Base-by-base conservation (phyloP, 2,888 invertebrate genomes). In the Pachliopta kotzebuea region DNA sequence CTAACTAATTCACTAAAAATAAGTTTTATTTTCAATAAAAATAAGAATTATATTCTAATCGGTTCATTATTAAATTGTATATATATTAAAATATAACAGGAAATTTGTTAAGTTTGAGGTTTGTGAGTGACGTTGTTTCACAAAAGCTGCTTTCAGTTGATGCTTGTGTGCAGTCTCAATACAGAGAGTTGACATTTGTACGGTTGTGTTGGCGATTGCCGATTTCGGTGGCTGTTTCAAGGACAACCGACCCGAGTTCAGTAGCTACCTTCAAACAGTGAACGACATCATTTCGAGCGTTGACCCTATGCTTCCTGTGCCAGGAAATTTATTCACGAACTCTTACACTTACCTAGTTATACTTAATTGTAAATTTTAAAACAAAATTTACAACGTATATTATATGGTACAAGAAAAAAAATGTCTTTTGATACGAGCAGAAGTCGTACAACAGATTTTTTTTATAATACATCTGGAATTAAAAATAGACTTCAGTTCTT, bases 241-340 rank as follows among this genome's bases (percentile, higher is more conserved):
- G 92, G 91, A 89, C 92, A 78, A 77, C 88, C 79, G 76, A 83
- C 81, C 75, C 75, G 84, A 81, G 91, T 90, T 90, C 88, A 85
- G 89, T 86, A 85, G 84, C 88, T 88, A 86, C 85, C 84, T 85
- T 81, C 80, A 75, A n/a, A 77, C 87, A 77, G 88, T 85, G 86
- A 90, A 89, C 77, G 88, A 88, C 90, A 90, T 84, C 84, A 88
- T 84, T 86, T 79, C 79, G 90, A 81, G 75, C 90, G 77, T 90
- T 90, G 90, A 91, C 87, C 90, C 80, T 77, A 72, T 70, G 79
- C 81, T 90, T 89, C 89, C 89, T 90, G 86, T 80, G 84, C 80
- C 76, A 79, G 76, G 80, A 75, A 74, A 85, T 80, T 79, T 79
- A 78, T 79, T 84, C 76, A 78, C 72, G 78, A 78, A 75, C 79